Conservation (phyloP, 2,888 invertebrate genomes). For the Synanthedon andrenaeformis region DNA sequence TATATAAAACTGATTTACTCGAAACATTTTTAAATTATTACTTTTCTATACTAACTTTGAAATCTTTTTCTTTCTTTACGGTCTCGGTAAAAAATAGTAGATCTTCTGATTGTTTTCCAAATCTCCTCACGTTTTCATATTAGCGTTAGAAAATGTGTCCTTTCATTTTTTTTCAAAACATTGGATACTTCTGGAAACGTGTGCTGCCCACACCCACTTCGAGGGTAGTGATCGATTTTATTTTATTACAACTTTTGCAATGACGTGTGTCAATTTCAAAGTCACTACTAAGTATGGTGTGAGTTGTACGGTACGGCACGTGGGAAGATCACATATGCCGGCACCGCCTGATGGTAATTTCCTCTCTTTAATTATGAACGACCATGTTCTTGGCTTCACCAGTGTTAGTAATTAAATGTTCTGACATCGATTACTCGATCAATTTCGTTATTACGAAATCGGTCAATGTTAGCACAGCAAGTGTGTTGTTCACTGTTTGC, state of each 20-base stretch:
- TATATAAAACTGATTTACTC: neutral
- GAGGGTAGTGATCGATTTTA: conserved; percentile 40
- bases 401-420: conserved; percentile 15
- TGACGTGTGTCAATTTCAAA: conserved; percentile 52
- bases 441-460: conserved; percentile 16
- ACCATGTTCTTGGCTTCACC: conserved; percentile 8
- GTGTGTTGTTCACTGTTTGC: neutral
- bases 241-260: conserved; percentile 22
- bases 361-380: conserved; percentile 47
- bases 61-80: neutral
- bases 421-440: conserved; percentile 21
- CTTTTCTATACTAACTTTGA: neutral
- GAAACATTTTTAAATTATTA: neutral
- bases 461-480: conserved; percentile 21
- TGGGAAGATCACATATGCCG: conserved; percentile 40
- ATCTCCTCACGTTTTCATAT: conserved; percentile 1
- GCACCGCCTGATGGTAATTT: conserved; percentile 28
- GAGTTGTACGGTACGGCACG: conserved; percentile 4
- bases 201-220: conserved; percentile 15
- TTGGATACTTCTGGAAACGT: conserved; percentile 17
- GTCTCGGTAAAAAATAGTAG: neutral
- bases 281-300: conserved; percentile 28
- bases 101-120: neutral
- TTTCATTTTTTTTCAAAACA: neutral
- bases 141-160: neutral